Evolutionary conservation across 2,797 vertebrate species (phyloP), one percentile per base, ranked within the genome.

Genomic region (Eremophila alpestris): DNA sequence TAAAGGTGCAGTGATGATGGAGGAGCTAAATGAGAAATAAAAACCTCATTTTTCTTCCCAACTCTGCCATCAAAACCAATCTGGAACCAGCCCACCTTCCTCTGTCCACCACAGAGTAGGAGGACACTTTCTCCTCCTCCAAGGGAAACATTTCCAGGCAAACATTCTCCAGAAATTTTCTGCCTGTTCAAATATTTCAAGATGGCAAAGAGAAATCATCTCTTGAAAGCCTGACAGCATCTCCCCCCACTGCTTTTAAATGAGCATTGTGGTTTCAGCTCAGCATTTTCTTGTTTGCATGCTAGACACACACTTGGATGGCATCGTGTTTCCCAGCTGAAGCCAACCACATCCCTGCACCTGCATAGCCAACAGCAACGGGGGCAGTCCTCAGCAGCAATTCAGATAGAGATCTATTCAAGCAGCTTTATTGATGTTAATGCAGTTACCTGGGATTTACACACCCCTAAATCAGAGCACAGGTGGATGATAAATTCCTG

Each of bases 321-420:
- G 93, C 95, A 94, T 83, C 67, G 6, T 48, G 60, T 95, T 96
- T 96, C 94, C 95, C 95, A 96, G 91, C 94, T 96, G 94, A 94
- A 94, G 82, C 83, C 93, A 94, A 90, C 93, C 95, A 67, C 95
- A 91, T 93, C 96, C 94, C 93, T 96, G 95, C 95, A 96, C 95
- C 95, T 96, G 95, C 92, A 95, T 95, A 75, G 95, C 94, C 94
- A 93, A 76, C 94, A 97, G 96, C 95, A 96, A 96, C 85, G 32
- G 45, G 45, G 95, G 93, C 82, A 90, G 65, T 6, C 93, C 75
- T 86, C 91, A 71, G 93, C 80, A 91, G 13, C 58, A 75, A 43
- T 54, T 58, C 95, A 95, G 96, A 96, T 96, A 96, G 90, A 56
- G 90, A 96, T 96, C 96, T 96, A 45, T 56, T 67, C 94, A 54